Percentiles rank a stretch among this genome's conserved stretches.
phyloP scores from a whole-genome alignment of 1,140 invertebrate species.

The Macrobrachium nipponense region DNA sequence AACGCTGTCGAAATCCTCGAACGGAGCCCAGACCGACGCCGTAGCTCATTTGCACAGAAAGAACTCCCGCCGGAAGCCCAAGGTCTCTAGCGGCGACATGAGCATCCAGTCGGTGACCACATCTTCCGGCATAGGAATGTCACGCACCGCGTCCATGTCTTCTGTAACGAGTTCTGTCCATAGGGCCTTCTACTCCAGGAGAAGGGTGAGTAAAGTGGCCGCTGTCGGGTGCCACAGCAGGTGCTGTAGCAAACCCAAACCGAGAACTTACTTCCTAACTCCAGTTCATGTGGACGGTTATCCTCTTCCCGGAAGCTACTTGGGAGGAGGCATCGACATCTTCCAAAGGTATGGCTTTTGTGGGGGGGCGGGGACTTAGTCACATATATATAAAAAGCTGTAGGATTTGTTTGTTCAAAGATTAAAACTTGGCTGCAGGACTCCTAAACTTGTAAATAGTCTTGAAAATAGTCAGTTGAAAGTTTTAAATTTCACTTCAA shows the following conservation, averaged over 20 bases:
- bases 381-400: too few species aligned
- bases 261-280: neutral
- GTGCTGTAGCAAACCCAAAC: neutral
- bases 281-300: neutral
- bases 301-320: too few species aligned
- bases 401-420: too few species aligned
- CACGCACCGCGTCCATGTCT: constrained; percentile 46
- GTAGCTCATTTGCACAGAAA: neutral
- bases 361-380: too few species aligned
- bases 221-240: constrained; percentile 23
- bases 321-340: too few species aligned
- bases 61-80: neutral
- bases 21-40: too few species aligned
- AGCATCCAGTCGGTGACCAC: constrained; percentile 48
- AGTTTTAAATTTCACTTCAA: too few species aligned
- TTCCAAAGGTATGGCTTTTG: too few species aligned
- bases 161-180: constrained; percentile 40
- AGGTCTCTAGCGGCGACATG: constrained; percentile 20
- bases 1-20: neutral
- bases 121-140: constrained; percentile 52
- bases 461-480: too few species aligned
- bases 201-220: constrained; percentile 48
- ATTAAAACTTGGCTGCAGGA: too few species aligned
- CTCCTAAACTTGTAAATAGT: too few species aligned
- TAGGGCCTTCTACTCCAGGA: constrained; percentile 35